Conservation (phyloP, 2,113 vertebrate genomes). For the Passer domesticus region DNA sequence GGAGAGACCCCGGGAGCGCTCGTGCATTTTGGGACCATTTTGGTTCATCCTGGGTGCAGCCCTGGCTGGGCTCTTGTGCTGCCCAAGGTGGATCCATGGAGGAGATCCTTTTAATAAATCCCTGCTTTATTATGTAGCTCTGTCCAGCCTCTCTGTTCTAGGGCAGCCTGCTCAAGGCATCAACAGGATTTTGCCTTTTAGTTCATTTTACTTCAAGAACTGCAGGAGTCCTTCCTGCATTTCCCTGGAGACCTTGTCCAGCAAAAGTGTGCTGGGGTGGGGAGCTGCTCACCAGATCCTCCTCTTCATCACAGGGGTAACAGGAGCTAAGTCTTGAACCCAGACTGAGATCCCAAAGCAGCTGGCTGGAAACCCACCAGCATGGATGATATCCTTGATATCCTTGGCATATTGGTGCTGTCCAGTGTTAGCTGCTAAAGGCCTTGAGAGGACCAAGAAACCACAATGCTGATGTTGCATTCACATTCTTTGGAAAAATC, state of each 20-base stretch:
- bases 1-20: fast-evolving
- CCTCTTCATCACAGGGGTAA: too few species aligned
- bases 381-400: neutral
- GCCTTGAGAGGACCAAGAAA: fast-evolving
- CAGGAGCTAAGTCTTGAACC: neutral
- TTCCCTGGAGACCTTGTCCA: neutral
- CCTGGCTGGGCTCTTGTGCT: neutral
- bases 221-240: neutral
- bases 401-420: fast-evolving
- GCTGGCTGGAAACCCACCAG: neutral
- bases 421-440: neutral
- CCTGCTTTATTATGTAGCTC: neutral
- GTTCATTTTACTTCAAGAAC: neutral
- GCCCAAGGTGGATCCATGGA: neutral
- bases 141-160: neutral
- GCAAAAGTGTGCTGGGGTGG: neutral
- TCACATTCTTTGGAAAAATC: too few species aligned
- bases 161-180: neutral
- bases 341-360: neutral
- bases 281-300: neutral
- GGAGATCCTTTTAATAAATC: neutral
- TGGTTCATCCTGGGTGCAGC: neutral
- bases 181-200: neutral
- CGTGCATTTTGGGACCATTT: neutral
- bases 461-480: too few species aligned